Base-by-base conservation (phyloP, 2,888 invertebrate genomes). In the Pilophorus perplexus region DNA sequence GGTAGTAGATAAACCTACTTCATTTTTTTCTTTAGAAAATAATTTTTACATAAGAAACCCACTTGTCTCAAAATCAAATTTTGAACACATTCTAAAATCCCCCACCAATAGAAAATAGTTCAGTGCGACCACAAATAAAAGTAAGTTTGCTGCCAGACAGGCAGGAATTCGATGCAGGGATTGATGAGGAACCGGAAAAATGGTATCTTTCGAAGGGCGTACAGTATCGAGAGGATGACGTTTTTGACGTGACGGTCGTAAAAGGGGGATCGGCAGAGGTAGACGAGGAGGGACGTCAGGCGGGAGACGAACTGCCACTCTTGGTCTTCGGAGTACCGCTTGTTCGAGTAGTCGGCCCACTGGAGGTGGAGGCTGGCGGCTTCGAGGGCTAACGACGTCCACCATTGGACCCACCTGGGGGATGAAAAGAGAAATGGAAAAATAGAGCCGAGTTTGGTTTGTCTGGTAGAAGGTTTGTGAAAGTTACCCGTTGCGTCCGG, bases 61-160 rank as follows among this genome's bases (percentile, higher is more conserved):
- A n/a, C n/a, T n/a, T n/a, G n/a, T n/a, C n/a, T n/a, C n/a, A n/a
- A n/a, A n/a, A n/a, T n/a, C n/a, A n/a, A n/a, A n/a, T n/a, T n/a
- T n/a, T n/a, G n/a, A n/a, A n/a, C n/a, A n/a, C n/a, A n/a, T n/a
- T n/a, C n/a, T n/a, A n/a, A n/a, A n/a, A n/a, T n/a, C n/a, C n/a
- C n/a, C n/a, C n/a, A n/a, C n/a, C n/a, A n/a, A n/a, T n/a, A n/a
- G n/a, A n/a, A n/a, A n/a, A n/a, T n/a, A n/a, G n/a, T n/a, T 52
- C 40, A 64, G 20, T 64, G 64, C 5, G 64, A 64, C 64, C 64
- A 64, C 14, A 64, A 10, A 20, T 64, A 64, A 28, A 64, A 64
- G 20, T 64, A 64, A 37, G 52, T 64, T 40, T 54, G 38, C 10
- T 64, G 64, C 64, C 64, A 64, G 16, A 38, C 64, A 23, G 64